These are phyloP conservation scores for Eulithis prunata DNA, from an alignment of 2,888 invertebrate species.

Conservation along the genomic window DNA sequence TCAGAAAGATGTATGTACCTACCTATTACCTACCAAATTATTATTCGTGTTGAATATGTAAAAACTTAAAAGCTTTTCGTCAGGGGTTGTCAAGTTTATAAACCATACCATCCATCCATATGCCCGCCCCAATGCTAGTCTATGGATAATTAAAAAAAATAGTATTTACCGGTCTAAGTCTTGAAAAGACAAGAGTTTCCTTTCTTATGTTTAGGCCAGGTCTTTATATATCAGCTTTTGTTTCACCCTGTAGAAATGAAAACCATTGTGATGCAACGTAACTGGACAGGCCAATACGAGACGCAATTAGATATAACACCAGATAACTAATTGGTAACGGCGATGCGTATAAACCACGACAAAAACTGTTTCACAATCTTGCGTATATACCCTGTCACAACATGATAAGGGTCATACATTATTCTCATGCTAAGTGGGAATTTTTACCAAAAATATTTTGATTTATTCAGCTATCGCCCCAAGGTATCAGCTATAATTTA, in stretches of 20 bases:
- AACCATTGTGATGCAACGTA: slow-evolving; percentile 63
- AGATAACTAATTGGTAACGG: slow-evolving; percentile 74
- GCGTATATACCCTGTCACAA: slow-evolving; percentile 47
- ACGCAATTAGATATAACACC: slow-evolving; percentile 67
- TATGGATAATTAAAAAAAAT: too few relatives aligned
- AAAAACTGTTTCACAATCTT: slow-evolving; percentile 54
- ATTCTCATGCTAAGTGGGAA: slow-evolving; percentile 40
- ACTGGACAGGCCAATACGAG: slow-evolving; percentile 49
- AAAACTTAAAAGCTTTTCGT: too few relatives aligned
- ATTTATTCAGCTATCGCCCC: slow-evolving; percentile 56
- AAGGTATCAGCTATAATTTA: slow-evolving; percentile 60
- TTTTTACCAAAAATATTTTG: slow-evolving; percentile 46
- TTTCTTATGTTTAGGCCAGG: too few relatives aligned
- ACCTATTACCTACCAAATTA: too few relatives aligned
- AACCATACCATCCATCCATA: too few relatives aligned
- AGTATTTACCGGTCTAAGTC: too few relatives aligned
- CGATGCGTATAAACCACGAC: slow-evolving; percentile 55
- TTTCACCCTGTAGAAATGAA: slow-evolving; percentile 16
- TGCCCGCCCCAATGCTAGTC: too few relatives aligned
- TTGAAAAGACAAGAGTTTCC: too few relatives aligned
- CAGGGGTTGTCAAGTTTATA: too few relatives aligned
- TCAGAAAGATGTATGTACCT: too few relatives aligned
- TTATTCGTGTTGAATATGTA: too few relatives aligned
- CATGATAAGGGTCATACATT: slow-evolving; percentile 45
- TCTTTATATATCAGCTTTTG: background rate